phyloP scores from a whole-genome alignment of 2,888 invertebrate genomes.

The Clunio marinus region DNA sequence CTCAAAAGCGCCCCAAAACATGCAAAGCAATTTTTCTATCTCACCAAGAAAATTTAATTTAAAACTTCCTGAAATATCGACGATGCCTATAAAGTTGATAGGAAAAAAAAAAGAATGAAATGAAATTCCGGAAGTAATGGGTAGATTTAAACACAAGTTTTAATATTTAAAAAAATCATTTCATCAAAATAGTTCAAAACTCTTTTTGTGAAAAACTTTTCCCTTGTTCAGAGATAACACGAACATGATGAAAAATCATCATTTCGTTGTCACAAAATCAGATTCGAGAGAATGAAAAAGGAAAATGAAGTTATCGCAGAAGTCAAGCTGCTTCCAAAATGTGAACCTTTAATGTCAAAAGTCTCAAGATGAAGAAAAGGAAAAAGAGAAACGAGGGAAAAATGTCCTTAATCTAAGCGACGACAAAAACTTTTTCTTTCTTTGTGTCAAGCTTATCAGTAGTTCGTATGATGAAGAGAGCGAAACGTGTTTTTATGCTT shows the following conservation, averaged over 20 bases:
- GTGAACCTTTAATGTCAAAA: constrained; percentile 15
- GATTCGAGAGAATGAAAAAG: background rate
- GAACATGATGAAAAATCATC: too few relatives aligned
- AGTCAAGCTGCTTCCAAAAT: constrained; percentile 7
- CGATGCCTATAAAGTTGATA: too few relatives aligned
- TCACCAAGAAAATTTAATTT: constrained; percentile 25
- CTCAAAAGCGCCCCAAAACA: background rate
- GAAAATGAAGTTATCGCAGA: constrained; percentile 28
- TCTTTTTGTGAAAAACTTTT: too few relatives aligned
- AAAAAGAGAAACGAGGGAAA: background rate
- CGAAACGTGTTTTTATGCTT: background rate
- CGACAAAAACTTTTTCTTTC: background rate
- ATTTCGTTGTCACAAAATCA: constrained; percentile 18
- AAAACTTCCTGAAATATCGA: constrained; percentile 19
- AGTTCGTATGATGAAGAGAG: background rate
- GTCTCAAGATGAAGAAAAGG: too few relatives aligned
- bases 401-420: constrained; percentile 1
- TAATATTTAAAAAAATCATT: background rate
- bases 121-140: background rate
- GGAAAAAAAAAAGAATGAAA: background rate
- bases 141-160: background rate
- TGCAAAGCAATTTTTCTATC: constrained; percentile 17
- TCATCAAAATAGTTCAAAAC: too few relatives aligned
- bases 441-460: constrained; percentile 29
- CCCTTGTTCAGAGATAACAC: too few relatives aligned